Percentiles rank a stretch among this genome's conserved stretches.
Conservation (phyloP, 2,113 vertebrate species). For the Diadophis punctatus region DNA sequence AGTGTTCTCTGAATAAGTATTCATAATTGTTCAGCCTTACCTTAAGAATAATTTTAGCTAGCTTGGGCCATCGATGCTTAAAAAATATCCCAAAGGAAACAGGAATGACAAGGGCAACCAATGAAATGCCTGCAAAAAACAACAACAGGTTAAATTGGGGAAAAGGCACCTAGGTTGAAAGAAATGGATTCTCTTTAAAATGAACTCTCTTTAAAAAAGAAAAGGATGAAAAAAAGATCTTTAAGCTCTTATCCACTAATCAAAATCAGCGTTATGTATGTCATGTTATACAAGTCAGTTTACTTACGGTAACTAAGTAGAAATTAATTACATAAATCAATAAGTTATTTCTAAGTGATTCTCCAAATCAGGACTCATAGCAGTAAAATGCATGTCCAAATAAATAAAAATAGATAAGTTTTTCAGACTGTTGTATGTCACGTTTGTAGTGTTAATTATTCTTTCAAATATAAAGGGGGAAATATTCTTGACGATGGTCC, state of each 20-base stretch:
- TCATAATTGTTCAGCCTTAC: slow-evolving; percentile 62
- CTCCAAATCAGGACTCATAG: background rate
- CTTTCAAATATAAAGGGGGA: background rate
- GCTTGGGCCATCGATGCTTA: slow-evolving; percentile 79
- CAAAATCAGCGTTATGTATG: background rate
- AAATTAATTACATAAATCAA: background rate
- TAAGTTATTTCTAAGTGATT: background rate
- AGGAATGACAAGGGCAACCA: slow-evolving; percentile 83
- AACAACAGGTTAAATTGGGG: fast-evolving
- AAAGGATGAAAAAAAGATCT: background rate
- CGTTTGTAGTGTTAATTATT: background rate
- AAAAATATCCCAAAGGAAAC: slow-evolving; percentile 78
- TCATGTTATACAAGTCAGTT: background rate
- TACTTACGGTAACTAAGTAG: background rate
- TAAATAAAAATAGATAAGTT: background rate
- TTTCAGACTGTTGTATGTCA: background rate
- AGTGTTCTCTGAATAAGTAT: background rate
- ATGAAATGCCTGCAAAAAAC: slow-evolving; percentile 76
- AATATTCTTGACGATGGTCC: background rate
- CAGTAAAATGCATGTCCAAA: background rate
- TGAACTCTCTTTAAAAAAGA: fast-evolving
- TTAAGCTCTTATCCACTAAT: background rate
- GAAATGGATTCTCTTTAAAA: fast-evolving
- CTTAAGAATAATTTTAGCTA: slow-evolving; percentile 87
- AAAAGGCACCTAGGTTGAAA: fast-evolving